Evolutionary conservation across 2,797 vertebrate genomes (phyloP).

Genomic region (Australoheros facetus): DNA sequence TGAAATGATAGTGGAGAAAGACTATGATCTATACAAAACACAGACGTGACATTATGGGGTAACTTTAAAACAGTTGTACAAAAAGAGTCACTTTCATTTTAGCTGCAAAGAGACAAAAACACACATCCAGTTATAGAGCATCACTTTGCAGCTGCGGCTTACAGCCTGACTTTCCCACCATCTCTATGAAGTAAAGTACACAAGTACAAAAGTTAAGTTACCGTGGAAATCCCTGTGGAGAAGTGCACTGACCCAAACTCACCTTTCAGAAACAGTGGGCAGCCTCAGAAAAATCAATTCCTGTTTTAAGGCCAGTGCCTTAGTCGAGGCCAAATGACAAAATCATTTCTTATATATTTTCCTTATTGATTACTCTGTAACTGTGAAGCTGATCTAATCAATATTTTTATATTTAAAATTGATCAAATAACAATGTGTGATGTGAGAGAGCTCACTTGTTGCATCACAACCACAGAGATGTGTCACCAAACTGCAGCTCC

Average conservation of each 20-base stretch:
- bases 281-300: neutral
- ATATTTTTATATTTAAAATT: constrained; percentile 7
- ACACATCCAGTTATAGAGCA: neutral
- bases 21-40: constrained; percentile 9
- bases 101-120: neutral
- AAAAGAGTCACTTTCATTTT: constrained; percentile 16
- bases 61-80: neutral
- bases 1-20: constrained; percentile 12
- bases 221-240: neutral
- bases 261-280: neutral
- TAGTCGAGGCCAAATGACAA: neutral
- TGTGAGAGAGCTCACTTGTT: neutral
- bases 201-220: neutral
- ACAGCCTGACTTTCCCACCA: neutral
- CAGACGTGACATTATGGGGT: constrained; percentile 8
- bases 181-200: constrained; percentile 1
- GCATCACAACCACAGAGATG: neutral
- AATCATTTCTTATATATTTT: neutral
- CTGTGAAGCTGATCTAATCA: neutral
- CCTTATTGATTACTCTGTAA: neutral
- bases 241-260: constrained; percentile 2
- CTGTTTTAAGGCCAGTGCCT: neutral
- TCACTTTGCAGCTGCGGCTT: constrained; percentile 4
- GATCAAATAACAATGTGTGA: constrained; percentile 1
- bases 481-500: neutral